These are phyloP conservation scores for Habropoda laboriosa DNA, from an alignment of 1,140 invertebrate species.

Conservation along the genomic window DNA sequence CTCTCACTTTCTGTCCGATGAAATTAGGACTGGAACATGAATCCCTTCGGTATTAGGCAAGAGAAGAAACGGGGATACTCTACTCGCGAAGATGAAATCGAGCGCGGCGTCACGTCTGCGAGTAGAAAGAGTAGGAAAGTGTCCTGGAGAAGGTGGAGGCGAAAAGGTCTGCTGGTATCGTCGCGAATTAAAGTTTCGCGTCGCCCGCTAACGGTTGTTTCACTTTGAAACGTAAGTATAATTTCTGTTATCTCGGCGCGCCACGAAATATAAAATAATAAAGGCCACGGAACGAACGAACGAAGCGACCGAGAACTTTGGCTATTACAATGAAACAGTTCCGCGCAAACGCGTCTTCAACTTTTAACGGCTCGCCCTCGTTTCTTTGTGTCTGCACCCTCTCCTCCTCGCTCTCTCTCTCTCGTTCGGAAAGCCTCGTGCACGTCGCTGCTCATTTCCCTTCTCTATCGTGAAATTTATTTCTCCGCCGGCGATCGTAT, in stretches of 20 bases:
- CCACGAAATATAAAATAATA: constrained; percentile 81
- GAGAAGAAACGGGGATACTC: no score
- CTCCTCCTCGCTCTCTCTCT: no score
- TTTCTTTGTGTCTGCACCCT: constrained; percentile 42
- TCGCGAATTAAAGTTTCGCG: constrained; percentile 75
- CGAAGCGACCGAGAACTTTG: constrained; percentile 72
- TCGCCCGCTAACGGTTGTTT: constrained; percentile 77
- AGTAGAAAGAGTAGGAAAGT: no score
- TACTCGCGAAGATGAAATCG: constrained; percentile 68
- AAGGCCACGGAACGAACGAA: constrained; percentile 63
- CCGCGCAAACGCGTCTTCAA: constrained; percentile 77
- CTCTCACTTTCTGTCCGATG: constrained; percentile 18
- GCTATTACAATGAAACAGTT: constrained; percentile 79
- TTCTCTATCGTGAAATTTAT: constrained; percentile 47
- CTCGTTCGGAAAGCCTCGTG: no score
- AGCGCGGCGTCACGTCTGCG: no score
- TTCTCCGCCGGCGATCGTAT: constrained; percentile 13
- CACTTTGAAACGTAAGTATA: constrained; percentile 74
- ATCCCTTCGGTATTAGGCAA: constrained; percentile 46
- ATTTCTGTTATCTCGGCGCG: constrained; percentile 79
- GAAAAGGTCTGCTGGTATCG: no score
- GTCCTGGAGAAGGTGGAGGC: no score
- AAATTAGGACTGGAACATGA: constrained; percentile 17
- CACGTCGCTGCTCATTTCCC: constrained; percentile 45
- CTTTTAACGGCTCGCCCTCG: constrained; percentile 75